Percentiles rank a stretch among this genome's conserved stretches.
Conservation (phyloP, 2,888 invertebrate species). For the Apomyelois bistriatella region DNA sequence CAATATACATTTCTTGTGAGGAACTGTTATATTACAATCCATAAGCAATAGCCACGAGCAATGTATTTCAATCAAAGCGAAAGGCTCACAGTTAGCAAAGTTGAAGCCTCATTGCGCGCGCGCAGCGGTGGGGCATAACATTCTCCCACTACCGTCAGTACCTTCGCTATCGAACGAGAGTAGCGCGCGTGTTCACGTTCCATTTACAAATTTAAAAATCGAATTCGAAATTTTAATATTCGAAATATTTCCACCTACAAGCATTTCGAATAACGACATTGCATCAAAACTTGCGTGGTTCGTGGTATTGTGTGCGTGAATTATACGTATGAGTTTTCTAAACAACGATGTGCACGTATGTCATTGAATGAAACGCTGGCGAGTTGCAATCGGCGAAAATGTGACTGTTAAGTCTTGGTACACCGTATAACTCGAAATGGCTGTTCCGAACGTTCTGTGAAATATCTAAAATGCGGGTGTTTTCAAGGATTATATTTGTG, state of each 20-base stretch:
- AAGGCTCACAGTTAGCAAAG: neutral
- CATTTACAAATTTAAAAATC: slow-evolving; percentile 39
- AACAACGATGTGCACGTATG: slow-evolving; percentile 34
- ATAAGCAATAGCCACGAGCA: neutral
- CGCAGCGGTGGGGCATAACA: slow-evolving; percentile 46
- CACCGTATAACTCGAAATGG: slow-evolving; percentile 52
- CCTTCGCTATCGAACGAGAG: slow-evolving; percentile 47
- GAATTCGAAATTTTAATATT: slow-evolving; percentile 26
- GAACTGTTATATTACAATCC: neutral
- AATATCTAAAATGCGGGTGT: slow-evolving; percentile 66
- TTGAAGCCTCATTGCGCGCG: slow-evolving; percentile 35
- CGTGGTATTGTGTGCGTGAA: slow-evolving; percentile 25
- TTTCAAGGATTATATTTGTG: slow-evolving; percentile 61
- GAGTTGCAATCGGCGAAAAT: slow-evolving; percentile 61
- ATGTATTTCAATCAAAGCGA: neutral
- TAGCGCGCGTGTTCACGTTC: slow-evolving; percentile 44
- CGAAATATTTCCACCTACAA: slow-evolving; percentile 10
- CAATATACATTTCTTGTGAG: neutral
- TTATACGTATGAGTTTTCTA: slow-evolving; percentile 31
- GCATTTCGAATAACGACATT: neutral
- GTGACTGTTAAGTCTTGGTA: slow-evolving; percentile 59
- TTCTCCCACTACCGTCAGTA: slow-evolving; percentile 50
- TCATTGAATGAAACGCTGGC: slow-evolving; percentile 42
- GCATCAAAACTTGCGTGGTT: neutral
- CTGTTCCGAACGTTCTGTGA: slow-evolving; percentile 42